Evolutionary conservation across 2,888 invertebrate species (phyloP).

Genomic region (Pharmacophagus antenor): DNA sequence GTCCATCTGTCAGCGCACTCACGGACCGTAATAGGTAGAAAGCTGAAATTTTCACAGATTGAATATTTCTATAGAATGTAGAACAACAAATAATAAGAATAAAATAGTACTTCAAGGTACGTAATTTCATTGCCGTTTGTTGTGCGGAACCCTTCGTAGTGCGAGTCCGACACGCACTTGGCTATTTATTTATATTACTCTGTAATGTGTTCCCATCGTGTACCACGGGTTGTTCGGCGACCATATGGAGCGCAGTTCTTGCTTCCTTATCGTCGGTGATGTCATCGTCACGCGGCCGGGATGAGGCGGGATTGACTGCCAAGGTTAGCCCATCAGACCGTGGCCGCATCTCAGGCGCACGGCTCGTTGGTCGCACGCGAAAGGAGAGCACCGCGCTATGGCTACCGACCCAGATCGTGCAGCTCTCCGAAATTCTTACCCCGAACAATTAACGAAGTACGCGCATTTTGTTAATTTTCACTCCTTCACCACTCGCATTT

Average conservation of each 20-base stretch:
- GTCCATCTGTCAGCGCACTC: too few species aligned
- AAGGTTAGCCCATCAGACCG: constrained; percentile 75
- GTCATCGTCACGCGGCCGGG: constrained; percentile 63
- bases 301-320: constrained; percentile 64
- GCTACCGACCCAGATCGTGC: constrained; percentile 63
- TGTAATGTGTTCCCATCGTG: constrained; percentile 53
- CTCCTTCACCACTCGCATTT: too few species aligned
- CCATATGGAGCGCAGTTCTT: constrained; percentile 41
- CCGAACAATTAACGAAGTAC: constrained; percentile 50
- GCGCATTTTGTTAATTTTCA: constrained; percentile 40
- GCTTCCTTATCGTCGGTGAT: constrained; percentile 55
- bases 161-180: too few species aligned
- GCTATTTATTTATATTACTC: too few species aligned
- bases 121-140: too few species aligned
- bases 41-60: too few species aligned
- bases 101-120: too few species aligned
- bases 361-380: constrained; percentile 69
- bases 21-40: too few species aligned
- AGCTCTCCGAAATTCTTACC: constrained; percentile 60
- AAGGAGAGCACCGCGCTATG: constrained; percentile 56
- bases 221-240: constrained; percentile 59
- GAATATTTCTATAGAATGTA: too few species aligned
- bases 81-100: too few species aligned
- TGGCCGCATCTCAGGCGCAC: constrained; percentile 60
- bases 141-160: too few species aligned